Base-by-base conservation (phyloP, 2,888 invertebrate species). In the Noctua fimbriata region DNA sequence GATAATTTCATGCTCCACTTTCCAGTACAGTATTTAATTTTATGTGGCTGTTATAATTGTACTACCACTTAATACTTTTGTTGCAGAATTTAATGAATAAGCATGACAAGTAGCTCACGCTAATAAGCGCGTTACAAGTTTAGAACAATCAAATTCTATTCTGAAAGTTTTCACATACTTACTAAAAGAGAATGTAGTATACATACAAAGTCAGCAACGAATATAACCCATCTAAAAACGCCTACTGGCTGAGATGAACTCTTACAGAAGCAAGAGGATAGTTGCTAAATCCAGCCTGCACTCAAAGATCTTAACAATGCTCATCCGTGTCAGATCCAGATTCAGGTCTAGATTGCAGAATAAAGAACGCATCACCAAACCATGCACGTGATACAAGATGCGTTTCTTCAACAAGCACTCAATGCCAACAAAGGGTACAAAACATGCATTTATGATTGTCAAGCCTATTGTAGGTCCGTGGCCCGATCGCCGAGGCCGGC, bases 401-500 rank as follows among this genome's bases (percentile, higher is more conserved):
- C 44, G 16, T 67, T 63, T 73, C 83, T 49, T 49, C 52, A 72
- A 60, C 69, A 63, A 69, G 14, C 52, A 16, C 41, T 78, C 44
- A 86, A 75, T 55, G 21, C 60, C 69, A 73, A 81, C 55, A 87
- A 88, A 76, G 60, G 44, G 24, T 55, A 79, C 70, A 75, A 82
- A 21, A 66, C 74, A 72, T 79, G 77, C 78, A 84, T 82, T 75
- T 78, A 84, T 80, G 79, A 87, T 76, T 72, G 71, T 73, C 67
- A 32, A 81, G 63, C 65, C 82, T 72, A 85, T 89, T 85, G 82
- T 89, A 77, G 81, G 49, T 44, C 73, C 69, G 73, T 79, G 81
- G 80, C 69, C 69, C 72, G 78, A 79, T 83, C 82, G 73, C 73
- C 83, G 76, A 91, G 91, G 91, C 85, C 92, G 90, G 86, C 79